Evolutionary conservation across 1,140 invertebrate species (phyloP), one percentile per base, ranked within the genome.

Genomic region (Drosophila subobscura): DNA sequence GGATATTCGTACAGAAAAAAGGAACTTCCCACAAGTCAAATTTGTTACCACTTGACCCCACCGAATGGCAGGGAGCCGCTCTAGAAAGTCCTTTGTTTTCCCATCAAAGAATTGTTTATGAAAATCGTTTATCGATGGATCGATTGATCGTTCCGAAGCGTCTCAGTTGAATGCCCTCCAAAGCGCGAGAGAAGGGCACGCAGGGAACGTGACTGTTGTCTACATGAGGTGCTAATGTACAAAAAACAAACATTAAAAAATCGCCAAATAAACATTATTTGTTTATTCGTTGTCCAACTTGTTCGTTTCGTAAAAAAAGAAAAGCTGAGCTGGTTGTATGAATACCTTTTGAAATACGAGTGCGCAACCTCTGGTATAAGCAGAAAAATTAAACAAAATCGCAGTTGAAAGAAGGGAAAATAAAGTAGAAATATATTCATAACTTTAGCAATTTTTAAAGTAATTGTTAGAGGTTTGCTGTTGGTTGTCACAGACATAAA

Each of bases 41-140:
- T 50, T 46, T 44, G 63, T 55, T 63, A 67, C 10, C 33, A 85
- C 49, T 73, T 85, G 77, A 84, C 80, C 79, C 66, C 79, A 45
- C 41, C 1, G 7, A 29, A 29, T 1, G n/a, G 27, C 5, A 6
- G 27, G 2, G 6, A 29, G 6, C 14, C 7, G 50, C 16, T 41
- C 16, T 40, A n/a, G 12, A 20, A 37, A 37, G 33, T 37, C 33
- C 33, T 37, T 37, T 4, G 33, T 37, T 37, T 74, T 83, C 37
- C 49, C 37, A 22, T 29, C 50, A 10, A 46, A 20, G 4, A 59
- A 44, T 45, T 65, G 51, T 70, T 63, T 65, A 66, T 50, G 51
- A 55, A 45, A 20, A 20, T 20, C 16, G 16, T 20, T 20, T 20
- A 20, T 20, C 66, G 59, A 84, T 65, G 58, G 47, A 45, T 12